Base-by-base conservation (phyloP, 1,140 invertebrate genomes). In the Hycleus phaleratus region DNA sequence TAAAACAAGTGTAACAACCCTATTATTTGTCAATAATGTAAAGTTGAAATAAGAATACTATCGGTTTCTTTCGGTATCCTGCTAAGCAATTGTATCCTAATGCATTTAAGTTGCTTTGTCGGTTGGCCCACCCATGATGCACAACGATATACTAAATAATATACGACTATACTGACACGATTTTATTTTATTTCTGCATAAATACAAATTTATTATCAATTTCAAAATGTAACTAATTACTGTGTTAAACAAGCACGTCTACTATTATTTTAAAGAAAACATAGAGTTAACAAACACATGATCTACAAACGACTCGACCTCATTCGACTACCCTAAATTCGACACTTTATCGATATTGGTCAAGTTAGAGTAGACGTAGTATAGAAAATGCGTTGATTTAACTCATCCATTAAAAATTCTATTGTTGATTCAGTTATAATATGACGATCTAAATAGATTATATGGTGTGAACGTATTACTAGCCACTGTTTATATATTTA, bases 51-150 rank as follows among this genome's bases (percentile, higher is more conserved):
- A 58, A 47, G 55, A 59, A 59, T 64, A 61, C 59, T 55, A 52
- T 63, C 61, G 59, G 50, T 57, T 58, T 61, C 32, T 32, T 53
- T 60, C 46, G 57, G 59, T 58, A 52, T 58, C 62, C 64, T 63
- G 59, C 62, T 60, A 63, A 64, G 59, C 64, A 66, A 66, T 63
- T 66, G 64, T 63, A 56, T 60, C 61, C 64, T 65, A 65, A 65
- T 65, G 64, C 61, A 63, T 63, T 65, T 65, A 64, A 64, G 50
- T 59, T 58, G 47, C 60, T 64, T 66, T 66, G 65, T 64, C 62
- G 63, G 62, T 26, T 42, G 49, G 62, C 49, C 65, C 65, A 66
- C 65, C 65, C 65, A 66, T 59, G 62, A 49, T 48, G 44, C 53
- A 56, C 47, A 45, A 38, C 42, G 40, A 56, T 56, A 47, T 47